Conservation (phyloP, 2,888 invertebrate genomes). For the Caenorhabditis sp. region DNA sequence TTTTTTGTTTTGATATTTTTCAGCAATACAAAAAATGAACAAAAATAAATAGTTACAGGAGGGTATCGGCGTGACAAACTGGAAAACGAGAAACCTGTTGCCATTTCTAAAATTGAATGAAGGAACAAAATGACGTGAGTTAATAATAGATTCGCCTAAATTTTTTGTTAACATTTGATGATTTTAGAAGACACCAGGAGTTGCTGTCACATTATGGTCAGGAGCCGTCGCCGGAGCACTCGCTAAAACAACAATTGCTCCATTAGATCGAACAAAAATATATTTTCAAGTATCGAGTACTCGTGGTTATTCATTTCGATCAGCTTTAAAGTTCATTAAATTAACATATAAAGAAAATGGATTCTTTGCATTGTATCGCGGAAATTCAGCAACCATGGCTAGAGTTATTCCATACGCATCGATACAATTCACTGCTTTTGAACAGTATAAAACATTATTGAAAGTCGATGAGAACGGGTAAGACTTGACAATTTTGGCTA, state of each 20-base stretch:
- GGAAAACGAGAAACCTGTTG: background rate
- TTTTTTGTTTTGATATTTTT: background rate
- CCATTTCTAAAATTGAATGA: constrained; percentile 1
- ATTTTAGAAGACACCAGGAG: constrained; percentile 43
- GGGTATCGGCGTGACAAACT: background rate
- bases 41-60: background rate
- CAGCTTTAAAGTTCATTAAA: constrained; percentile 73
- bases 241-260: constrained; percentile 95
- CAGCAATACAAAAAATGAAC: background rate
- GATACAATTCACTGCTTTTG: constrained; percentile 95
- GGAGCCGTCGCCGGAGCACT: constrained; percentile 91
- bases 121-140: constrained; percentile 5
- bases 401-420: constrained; percentile 95
- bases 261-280: constrained; percentile 95
- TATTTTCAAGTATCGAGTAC: constrained; percentile 82
- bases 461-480: constrained; percentile 63
- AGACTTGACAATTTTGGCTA: constrained; percentile 3
- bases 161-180: background rate
- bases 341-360: constrained; percentile 82
- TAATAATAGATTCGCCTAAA: background rate
- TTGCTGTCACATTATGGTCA: constrained; percentile 82
- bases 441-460: constrained; percentile 89
- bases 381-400: constrained; percentile 98
- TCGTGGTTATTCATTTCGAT: constrained; percentile 72
- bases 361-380: constrained; percentile 80